Base-by-base conservation (phyloP, 2,113 vertebrate genomes). In the Aspidoscelis tigris region DNA sequence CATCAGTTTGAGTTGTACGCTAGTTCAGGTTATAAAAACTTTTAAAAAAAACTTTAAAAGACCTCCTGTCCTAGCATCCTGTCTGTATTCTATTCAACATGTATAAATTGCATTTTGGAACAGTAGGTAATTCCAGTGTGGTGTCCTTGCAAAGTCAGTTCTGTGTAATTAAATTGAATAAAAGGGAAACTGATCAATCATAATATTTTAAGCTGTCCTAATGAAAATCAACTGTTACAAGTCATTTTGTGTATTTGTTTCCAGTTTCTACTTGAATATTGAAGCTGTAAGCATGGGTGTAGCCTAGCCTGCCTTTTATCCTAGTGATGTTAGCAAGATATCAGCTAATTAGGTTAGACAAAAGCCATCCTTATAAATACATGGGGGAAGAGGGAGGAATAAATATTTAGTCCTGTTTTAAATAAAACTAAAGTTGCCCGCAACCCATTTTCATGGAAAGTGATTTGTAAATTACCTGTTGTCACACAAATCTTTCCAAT, bases 91-190 rank as follows among this genome's bases (percentile, higher is more conserved):
- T 7, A 65, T 53, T 73, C 22, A 73, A 66, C 65, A 72, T 20
- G 5, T 61, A 78, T 61, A 9, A 61, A 64, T 71, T 43, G 26
- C 22, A 73, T 26, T 81, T 61, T 6, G 18, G 39, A 44, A 41
- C 18, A 43, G 11, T 71, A 61, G 55, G 8, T 64, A 21, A 26
- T 69, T 33, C 12, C 9, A 26, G 26, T 33, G 11, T 69, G 16
- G 12, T 66, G 12, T 66, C 26, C 41, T 14, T 66, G 14, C 39
- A 26, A 61, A 61, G 58, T 61, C 58, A 61, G 26, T 7, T 74
- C 91, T 74, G 66, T 69, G 80, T 80, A 70, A 78, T 12, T 73
- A 58, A 73, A 91, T 74, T 89, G 89, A 21, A 88, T 78, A n/a
- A 18, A 16, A 0, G 6, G 58, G 84, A 84, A 75, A 86, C 41